Conservation (phyloP, 2,113 vertebrate species). For the Antennarius striatus region DNA sequence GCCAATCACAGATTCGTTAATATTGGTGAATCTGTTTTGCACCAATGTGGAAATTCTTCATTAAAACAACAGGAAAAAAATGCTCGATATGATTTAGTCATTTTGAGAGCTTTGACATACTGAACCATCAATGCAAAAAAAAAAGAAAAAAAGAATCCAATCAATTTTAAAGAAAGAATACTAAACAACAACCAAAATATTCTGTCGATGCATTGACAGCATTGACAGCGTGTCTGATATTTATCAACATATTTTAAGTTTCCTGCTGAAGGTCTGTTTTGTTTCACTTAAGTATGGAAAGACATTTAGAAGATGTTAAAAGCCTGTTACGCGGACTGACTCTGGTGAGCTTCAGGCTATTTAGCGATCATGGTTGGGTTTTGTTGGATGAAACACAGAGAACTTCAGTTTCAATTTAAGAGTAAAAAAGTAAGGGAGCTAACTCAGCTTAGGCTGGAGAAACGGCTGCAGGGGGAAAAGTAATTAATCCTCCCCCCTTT, state of each 20-base stretch:
- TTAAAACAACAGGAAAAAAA: too few species aligned
- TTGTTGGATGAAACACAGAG: conserved; percentile 76
- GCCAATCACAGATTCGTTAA: too few species aligned
- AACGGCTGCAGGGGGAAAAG: conserved; percentile 65
- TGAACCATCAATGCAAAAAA: too few species aligned
- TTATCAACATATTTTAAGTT: conserved; percentile 18
- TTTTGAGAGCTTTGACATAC: too few species aligned
- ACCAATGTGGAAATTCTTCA: too few species aligned
- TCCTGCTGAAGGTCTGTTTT: conserved; percentile 19
- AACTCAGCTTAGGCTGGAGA: conserved; percentile 73
- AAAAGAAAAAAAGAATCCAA: too few species aligned
- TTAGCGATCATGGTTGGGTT: conserved; percentile 65
- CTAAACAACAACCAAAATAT: too few species aligned
- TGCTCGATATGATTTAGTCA: too few species aligned
- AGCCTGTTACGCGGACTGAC: conserved; percentile 54
- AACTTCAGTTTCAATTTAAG: conserved; percentile 60
- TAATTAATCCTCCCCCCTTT: conserved; percentile 60
- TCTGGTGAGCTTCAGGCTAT: conserved; percentile 49
- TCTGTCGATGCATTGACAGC: neutral
- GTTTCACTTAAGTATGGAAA: conserved; percentile 10
- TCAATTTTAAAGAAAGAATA: too few species aligned
- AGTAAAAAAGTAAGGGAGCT: conserved; percentile 67
- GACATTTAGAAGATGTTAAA: conserved; percentile 39
- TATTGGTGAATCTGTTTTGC: too few species aligned
- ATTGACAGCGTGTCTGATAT: conserved; percentile 11